Evolutionary conservation across 2,888 invertebrate species (phyloP), one percentile per base, ranked within the genome.

Genomic region (Rotaria macrura): DNA sequence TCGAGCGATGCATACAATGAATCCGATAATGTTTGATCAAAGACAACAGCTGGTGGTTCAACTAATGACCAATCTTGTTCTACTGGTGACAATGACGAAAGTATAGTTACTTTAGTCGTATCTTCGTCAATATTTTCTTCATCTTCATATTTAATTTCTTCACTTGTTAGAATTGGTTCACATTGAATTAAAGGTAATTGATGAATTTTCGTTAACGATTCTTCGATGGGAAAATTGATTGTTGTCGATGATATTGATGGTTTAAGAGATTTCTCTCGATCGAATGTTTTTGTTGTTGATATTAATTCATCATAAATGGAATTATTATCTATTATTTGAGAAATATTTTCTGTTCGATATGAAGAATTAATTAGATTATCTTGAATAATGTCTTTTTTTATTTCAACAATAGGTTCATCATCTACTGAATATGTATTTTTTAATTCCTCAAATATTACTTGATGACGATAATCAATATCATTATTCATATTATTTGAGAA

Each of bases 21-120:
- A 79, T 79, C 79, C 4, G 79, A 79, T 43, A 79, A 79, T 79
- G 79, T 79, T 43, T 79, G 40, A 79, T 79, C 7, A 25, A 43
- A 79, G 3, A 79, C 79, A 43, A 40, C 40, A 10, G 79, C 43
- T 10, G 79, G 79, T 79, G 43, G 43, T 79, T 79, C 79, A n/a
- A 79, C 43, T 43, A 79, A 40, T 79, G 79, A 65, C 65, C 65
- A 65, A 65, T 65, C 65, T 65, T 65, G 65, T 34, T 65, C 38
- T 34, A 20, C 65, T 29, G 65, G 65, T 65, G 65, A 65, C 38
- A 3, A 17, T 20, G 65, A 65, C 12, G 65, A 65, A 7, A 65
- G 34, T 6, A 65, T 65, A 20, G 65, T 65, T 65, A 65, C 65
- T 65, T 65, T 65, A 7, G 65, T 65, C 20, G 65, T 65, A 65